These are phyloP conservation scores for Urocolius indicus DNA, from an alignment of 2,113 vertebrate genomes.

Conservation along the genomic window DNA sequence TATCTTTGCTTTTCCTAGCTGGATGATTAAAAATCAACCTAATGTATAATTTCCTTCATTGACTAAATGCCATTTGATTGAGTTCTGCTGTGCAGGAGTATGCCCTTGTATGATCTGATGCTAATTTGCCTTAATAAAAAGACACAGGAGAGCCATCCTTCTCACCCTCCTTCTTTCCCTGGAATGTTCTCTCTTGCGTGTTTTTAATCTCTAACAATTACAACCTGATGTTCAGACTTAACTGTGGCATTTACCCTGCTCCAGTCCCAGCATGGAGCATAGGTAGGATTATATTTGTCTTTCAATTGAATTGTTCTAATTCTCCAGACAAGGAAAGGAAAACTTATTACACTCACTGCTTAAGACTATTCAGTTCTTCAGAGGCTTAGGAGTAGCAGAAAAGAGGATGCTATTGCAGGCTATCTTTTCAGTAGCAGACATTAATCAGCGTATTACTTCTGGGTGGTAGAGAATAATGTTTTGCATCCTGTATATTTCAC, in stretches of 20 bases:
- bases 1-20: background rate
- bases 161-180: slow-evolving; percentile 18
- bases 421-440: background rate
- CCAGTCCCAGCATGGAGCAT: slow-evolving; percentile 4
- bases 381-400: background rate
- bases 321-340: background rate
- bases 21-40: background rate
- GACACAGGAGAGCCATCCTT: background rate
- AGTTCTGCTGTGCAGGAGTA: background rate
- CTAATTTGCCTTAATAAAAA: slow-evolving; percentile 26
- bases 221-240: slow-evolving; percentile 54
- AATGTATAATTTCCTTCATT: slow-evolving; percentile 19
- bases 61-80: slow-evolving; percentile 6
- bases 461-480: background rate
- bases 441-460: background rate
- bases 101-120: background rate
- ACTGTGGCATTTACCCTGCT: slow-evolving; percentile 47
- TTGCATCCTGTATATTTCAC: background rate
- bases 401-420: background rate
- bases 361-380: background rate
- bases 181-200: slow-evolving; percentile 58
- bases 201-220: slow-evolving; percentile 64
- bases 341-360: background rate
- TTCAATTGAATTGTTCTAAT: slow-evolving; percentile 40
- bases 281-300: slow-evolving; percentile 37